Conservation (phyloP, 1,140 invertebrate species). For the Arctopsyche grandis region DNA sequence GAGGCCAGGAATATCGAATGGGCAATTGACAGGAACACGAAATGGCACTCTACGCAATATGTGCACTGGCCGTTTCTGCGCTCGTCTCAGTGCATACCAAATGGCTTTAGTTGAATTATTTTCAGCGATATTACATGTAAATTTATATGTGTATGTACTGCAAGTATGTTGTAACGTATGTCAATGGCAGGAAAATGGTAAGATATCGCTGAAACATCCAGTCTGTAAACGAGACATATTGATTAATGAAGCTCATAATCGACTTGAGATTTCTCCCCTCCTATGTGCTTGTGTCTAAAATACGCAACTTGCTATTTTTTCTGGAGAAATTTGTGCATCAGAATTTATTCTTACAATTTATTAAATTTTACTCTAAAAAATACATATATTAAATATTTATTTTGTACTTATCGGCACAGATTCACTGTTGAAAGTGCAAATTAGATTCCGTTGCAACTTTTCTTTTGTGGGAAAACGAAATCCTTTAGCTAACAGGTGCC, state of each 20-base stretch:
- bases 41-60: constrained; percentile 35
- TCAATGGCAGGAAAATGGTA: too few species aligned
- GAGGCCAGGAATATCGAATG: constrained; percentile 11
- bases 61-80: neutral
- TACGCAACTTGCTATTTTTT: neutral
- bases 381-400: too few species aligned
- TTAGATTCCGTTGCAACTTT: constrained; percentile 22
- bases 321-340: neutral
- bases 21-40: constrained; percentile 40
- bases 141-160: neutral
- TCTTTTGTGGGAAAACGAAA: neutral
- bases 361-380: too few species aligned
- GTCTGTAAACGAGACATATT: neutral
- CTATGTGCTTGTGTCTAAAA: neutral
- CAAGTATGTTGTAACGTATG: too few species aligned
- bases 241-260: constrained; percentile 29
- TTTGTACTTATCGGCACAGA: too few species aligned
- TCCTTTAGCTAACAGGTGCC: constrained; percentile 24
- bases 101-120: neutral
- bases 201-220: neutral
- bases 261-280: constrained; percentile 12
- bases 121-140: neutral
- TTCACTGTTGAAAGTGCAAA: neutral
- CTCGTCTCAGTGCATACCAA: constrained; percentile 20
- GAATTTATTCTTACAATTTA: too few species aligned